A percentile compares a stretch with the other conserved stretches of the same genome.
Conservation (phyloP, 2,113 vertebrate genomes). For the Gambusia affinis region DNA sequence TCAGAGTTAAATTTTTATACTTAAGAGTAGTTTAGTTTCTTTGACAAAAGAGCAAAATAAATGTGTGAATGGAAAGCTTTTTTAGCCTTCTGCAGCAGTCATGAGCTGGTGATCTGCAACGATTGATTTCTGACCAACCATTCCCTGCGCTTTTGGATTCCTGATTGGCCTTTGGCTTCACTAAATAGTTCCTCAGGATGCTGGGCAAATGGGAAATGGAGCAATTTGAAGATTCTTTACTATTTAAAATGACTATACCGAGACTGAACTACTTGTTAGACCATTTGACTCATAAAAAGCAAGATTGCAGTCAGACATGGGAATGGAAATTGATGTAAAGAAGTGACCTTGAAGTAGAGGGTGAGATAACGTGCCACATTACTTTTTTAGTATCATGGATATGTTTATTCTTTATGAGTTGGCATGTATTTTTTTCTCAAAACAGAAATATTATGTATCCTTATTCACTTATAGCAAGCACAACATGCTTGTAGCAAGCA, state of each 20-base stretch:
- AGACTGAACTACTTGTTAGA: conserved; percentile 30
- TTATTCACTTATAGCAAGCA: too few relatives aligned
- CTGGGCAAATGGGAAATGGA: conserved; percentile 57
- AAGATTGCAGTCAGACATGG: conserved; percentile 8
- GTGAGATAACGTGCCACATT: too few relatives aligned
- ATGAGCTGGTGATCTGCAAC: conserved; percentile 44
- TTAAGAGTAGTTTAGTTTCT: not conserved
- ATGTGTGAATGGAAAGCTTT: conserved; percentile 28
- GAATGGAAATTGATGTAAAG: too few relatives aligned
- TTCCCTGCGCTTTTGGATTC: conserved; percentile 43
- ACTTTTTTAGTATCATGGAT: too few relatives aligned
- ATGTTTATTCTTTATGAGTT: too few relatives aligned
- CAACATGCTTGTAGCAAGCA: too few relatives aligned
- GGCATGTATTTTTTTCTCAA: too few relatives aligned
- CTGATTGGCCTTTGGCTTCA: conserved; percentile 59
- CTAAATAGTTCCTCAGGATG: conserved; percentile 42
- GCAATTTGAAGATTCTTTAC: conserved; percentile 54
- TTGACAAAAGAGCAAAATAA: conserved; percentile 11
- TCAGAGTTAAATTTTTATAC: not conserved
- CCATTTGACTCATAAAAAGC: conserved; percentile 42
- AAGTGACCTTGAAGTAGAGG: too few relatives aligned
- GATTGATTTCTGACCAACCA: conserved; percentile 57
- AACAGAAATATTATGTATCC: too few relatives aligned
- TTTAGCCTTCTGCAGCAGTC: conserved; percentile 25
- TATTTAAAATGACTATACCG: conserved; percentile 34